Evolutionary conservation across 2,888 invertebrate species (phyloP), one percentile per base, ranked within the genome.

Genomic region (Penaeus monodon): DNA sequence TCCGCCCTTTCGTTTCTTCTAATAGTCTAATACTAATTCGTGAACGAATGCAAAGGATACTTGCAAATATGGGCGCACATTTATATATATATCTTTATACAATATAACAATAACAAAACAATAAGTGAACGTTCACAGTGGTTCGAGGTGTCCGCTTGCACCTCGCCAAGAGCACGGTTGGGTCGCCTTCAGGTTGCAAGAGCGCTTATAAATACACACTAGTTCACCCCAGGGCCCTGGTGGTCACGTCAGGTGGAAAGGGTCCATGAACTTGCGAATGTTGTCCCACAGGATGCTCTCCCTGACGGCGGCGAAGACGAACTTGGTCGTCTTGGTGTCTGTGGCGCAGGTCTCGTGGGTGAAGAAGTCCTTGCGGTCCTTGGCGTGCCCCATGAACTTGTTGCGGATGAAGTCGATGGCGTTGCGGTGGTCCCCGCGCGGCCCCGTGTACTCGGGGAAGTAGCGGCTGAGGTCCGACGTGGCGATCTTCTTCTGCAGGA

Each of bases 271-370:
- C n/a, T 82, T 76, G 14, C 82, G 79, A n/a, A 89, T 81, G 77
- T 88, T 90, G 49, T 86, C 85, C 86, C 86, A 89, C 85, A 90
- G 73, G 68, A 90, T 90, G 63, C 84, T 84, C 57, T 89, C 90
- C 68, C 88, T 86, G 29, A 90, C 90, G 22, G 89, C 90, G n/a
- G 90, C 86, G 68, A 90, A 89, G 57, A 90, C 89, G 57, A 90
- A 88, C 20, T 84, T 70, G 14, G 89, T 90, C 57, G 86, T 85
- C 66, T 90, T 85, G 68, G 90, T 90, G 73, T 90, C 90, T 6
- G 90, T 90, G n/a, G 90, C 90, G 79, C 88, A 90, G 27, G 90
- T 88, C 64, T 90, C 88, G 84, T 90, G 90, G 12, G 88, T 68
- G 78, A 88, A 90, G 24, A 89, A 82, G 33, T 85, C 64, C 70